Evolutionary conservation across 30 jellyfish, hydroid and myxozoan genomes (phyloP).

Genomic region (Hydra vulgaris): DNA sequence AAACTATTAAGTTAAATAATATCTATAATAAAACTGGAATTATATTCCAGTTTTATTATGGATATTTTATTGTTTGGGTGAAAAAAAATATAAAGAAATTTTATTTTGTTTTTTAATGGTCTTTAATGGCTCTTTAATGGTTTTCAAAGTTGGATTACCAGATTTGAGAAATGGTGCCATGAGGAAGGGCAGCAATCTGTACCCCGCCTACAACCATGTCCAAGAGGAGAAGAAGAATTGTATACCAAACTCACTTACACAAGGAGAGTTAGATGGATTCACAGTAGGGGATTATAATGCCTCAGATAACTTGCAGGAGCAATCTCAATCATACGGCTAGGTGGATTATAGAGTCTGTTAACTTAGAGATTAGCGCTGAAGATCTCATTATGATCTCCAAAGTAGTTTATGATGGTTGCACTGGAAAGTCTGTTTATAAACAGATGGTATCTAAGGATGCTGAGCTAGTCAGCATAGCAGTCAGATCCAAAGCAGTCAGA

Average conservation of each 20-base stretch:
- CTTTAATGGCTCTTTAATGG: too few species aligned
- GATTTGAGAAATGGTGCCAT: too few species aligned
- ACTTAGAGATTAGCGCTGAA: background rate
- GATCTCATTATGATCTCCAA: background rate
- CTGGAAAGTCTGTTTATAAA: background rate
- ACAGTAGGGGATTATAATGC: background rate
- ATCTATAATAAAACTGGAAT: too few species aligned
- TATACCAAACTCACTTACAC: too few species aligned
- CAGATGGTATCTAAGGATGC: background rate
- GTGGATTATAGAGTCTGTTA: background rate
- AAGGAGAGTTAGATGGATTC: background rate
- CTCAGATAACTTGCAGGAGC: background rate
- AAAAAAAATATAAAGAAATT: too few species aligned
- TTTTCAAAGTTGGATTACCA: too few species aligned
- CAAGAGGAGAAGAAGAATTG: too few species aligned
- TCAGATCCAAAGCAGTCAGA: background rate
- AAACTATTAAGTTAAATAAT: background rate
- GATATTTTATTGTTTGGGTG: too few species aligned
- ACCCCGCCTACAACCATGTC: too few species aligned
- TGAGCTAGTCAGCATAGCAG: background rate
- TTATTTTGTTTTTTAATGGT: too few species aligned
- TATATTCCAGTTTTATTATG: background rate
- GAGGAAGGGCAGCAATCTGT: too few species aligned
- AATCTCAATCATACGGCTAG: background rate
- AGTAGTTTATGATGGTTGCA: background rate